A percentile compares a stretch with the other conserved stretches of the same genome.
phyloP scores from a whole-genome alignment of 2,888 invertebrate genomes.

The Leucoptera coffeella region DNA sequence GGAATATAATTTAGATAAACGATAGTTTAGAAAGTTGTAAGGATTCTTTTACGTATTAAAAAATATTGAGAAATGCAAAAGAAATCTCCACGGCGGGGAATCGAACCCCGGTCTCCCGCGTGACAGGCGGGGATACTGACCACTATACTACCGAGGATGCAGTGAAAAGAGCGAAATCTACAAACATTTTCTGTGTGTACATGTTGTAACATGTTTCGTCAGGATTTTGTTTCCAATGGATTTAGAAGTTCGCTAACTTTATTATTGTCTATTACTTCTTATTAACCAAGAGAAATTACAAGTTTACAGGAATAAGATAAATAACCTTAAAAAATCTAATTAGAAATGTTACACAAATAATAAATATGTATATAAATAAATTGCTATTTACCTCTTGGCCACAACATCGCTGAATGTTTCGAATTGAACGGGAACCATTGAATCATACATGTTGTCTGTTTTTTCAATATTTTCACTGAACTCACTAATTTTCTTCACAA shows the following conservation, averaged over 20 bases:
- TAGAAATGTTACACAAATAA: neutral
- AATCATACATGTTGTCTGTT: constrained; percentile 33
- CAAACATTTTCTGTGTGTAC: neutral
- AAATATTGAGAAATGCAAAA: constrained; percentile 1
- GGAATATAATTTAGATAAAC: constrained; percentile 6
- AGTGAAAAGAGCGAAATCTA: neutral
- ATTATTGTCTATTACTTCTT: no score
- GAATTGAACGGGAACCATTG: constrained; percentile 36
- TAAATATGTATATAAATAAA: constrained; percentile 2
- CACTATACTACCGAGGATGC: constrained; percentile 43
- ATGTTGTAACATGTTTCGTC: neutral
- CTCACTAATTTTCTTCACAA: constrained; percentile 8
- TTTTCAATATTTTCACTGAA: constrained; percentile 21
- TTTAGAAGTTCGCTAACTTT: no score
- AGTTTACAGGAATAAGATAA: no score
- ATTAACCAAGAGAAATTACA: no score
- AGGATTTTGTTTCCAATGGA: no score
- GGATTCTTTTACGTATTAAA: no score
- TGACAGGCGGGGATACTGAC: constrained; percentile 55
- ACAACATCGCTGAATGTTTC: constrained; percentile 41
- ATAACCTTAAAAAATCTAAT: no score
- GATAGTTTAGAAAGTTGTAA: no score
- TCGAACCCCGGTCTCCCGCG: constrained; percentile 51
- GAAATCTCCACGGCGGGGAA: constrained; percentile 8
- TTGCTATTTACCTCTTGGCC: constrained; percentile 33